Base-by-base conservation (phyloP, 2,113 vertebrate species). In the Gavia stellata region DNA sequence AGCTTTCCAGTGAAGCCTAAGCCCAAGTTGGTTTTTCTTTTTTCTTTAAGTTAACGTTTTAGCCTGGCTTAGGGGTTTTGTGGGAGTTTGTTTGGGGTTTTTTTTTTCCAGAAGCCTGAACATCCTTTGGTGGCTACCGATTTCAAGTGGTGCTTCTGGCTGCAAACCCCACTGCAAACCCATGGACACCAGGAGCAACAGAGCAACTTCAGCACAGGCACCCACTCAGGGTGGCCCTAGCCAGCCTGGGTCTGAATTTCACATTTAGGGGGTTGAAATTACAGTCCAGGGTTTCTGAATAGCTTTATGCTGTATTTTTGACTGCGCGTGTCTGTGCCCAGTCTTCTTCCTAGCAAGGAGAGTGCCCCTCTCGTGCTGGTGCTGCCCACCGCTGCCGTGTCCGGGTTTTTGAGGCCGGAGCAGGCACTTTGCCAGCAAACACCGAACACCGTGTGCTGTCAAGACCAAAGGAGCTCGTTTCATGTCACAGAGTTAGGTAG, bases 371-470 rank as follows among this genome's bases (percentile, higher is more conserved):
- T 42, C 12, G 1, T 70, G 34, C 45, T 36, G 55, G 26, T 5
- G 1, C 42, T 67, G 42, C 31, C 47, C 28, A 6, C 13, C 2
- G 17, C 38, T 19, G 17, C 67, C 0, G 0, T 12, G 59, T 34
- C 45, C 2, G 9, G 16, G 6, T 21, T 62, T 62, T 49, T 24
- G 85, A 50, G 52, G 63, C 25, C 4, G 2, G 36, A 53, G 65
- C 58, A 47, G 36, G 53, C 6, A 4, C 38, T 79, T 62, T 49
- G 75, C 66, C 44, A 38, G 58, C 45, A 55, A 45, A 52, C 40
- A 17, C 23, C 6, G 3, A 40, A 13, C 36, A 11, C 53, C 0
- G 0, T 9, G 29, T 29, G 58, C 86, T 65, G 67, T 18, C 63
- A 34, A 13, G 75, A 58, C 5, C 58, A 75, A 33, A 81, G 50